Conservation (phyloP, 2,797 vertebrate genomes). For the Furcifer pardalis region DNA sequence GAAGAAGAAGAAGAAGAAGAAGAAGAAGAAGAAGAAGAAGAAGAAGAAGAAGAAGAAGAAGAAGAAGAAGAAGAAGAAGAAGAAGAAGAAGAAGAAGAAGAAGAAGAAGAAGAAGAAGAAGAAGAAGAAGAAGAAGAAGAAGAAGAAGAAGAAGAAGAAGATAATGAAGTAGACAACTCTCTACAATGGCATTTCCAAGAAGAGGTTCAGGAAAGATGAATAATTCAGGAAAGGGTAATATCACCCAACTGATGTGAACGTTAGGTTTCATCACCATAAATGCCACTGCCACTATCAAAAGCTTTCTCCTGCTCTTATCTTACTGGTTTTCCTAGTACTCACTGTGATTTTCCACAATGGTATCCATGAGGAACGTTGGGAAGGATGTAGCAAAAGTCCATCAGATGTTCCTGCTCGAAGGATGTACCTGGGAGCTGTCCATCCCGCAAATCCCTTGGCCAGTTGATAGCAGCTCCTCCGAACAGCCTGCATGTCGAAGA, state of each 20-base stretch:
- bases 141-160: neutral
- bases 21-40: neutral
- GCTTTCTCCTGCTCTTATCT: no score
- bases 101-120: neutral
- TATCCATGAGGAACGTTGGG: no score
- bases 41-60: neutral
- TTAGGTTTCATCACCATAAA: no score
- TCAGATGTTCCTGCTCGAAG: neutral
- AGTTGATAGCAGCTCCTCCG: neutral
- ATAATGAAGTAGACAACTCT: no score
- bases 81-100: neutral
- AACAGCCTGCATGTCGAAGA: neutral
- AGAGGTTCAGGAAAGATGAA: no score
- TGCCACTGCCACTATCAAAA: no score
- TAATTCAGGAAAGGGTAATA: no score
- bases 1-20: no score
- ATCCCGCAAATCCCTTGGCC: neutral
- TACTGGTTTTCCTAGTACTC: no score
- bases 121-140: neutral
- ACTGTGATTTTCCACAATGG: neutral
- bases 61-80: neutral
- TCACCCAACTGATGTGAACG: no score
- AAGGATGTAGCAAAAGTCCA: neutral
- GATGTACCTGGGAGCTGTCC: no score
- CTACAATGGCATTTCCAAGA: no score